Base-by-base conservation (phyloP, 2,888 invertebrate species). In the Scrobipalpa costella region DNA sequence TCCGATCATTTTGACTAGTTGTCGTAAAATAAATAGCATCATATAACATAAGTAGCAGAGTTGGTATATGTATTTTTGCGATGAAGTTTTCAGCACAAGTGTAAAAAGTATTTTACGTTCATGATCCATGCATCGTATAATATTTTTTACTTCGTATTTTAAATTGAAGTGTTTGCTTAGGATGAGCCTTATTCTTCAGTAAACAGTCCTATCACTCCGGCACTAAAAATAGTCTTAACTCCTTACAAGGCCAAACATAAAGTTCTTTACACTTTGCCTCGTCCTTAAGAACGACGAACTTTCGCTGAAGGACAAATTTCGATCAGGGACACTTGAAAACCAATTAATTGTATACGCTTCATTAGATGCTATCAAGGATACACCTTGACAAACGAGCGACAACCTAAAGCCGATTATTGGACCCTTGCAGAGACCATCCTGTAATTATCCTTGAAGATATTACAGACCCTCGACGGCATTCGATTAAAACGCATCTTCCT, bases 401-500 rank as follows among this genome's bases (percentile, higher is more conserved):
- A n/a, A n/a, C 64, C 65, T 61, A 65, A 67, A 65, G 64, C 61
- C 67, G 66, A 66, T 67, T 68, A 69, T 60, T 36, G 19, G 50
- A 65, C 61, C 62, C 61, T 57, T 61, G 61, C 58, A 61, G 62
- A 64, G 64, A 62, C 55, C 58, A 50, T 65, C 49, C 38, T 50
- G 68, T 64, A 64, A 68, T 72, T 72, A 70, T 68, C 70, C 71
- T 71, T 71, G 72, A 64, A 65, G 68, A 64, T 69, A 66, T 63
- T 67, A 60, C 61, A 57, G 61, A 52, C 65, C 61, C 57, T 63
- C 38, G 63, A 59, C 58, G 33, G 17, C 9, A 21, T 44, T 59
- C 15, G 44, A 34, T n/a, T 15, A 17, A 21, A 27, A 36, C 63
- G 66, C 63, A 57, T 67, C 68, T 66, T 65, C 59, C 64, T 63